Evolutionary conservation across 2,113 vertebrate genomes (phyloP), one percentile per base, ranked within the genome.

Genomic region (Dinomys branickii): DNA sequence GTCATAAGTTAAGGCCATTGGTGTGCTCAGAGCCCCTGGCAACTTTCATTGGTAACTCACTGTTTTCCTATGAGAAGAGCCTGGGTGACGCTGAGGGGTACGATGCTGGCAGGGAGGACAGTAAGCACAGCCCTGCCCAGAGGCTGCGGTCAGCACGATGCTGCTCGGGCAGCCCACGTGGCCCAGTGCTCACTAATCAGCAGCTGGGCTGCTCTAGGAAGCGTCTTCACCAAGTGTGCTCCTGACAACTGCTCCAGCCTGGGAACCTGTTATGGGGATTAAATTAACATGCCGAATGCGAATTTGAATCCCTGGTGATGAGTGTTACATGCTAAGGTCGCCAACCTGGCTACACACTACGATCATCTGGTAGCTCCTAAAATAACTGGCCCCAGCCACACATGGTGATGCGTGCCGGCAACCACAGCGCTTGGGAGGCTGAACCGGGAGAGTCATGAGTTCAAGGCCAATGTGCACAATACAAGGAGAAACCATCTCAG

Each of bases 111-210:
- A 3, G 90, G 91, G 52, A 47, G 71, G 56, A 30, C 87, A 13
- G 77, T 50, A 7, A 75, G 10, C 81, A 47, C 4, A 11, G 10
- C 4, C 58, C 5, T 56, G 17, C 35, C 14, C 28, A 30, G 38
- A 8, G 73, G 14, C 59, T 87, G 85, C 78, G 63, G 30, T 28
- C 12, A 84, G 77, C 7, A 14, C 16, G 12, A 41, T 41, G 20
- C 19, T 2, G 0, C 35, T 38, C 13, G 35, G 1, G 3, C 20
- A 69, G 28, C 10, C 14, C 73, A 6, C 24, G 4, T 10, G 0
- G 24, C 54, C 73, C 84, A 5, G 69, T 71, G 5, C 4, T 52
- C 63, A 14, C 3, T 10, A 33, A 33, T 89, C 14, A 77, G 33
- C 28, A 54, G 26, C 50, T 61, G 30, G 13, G 28, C 52, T 84